Evolutionary conservation across 2,888 invertebrate species (phyloP), one percentile per base, ranked within the genome.

Genomic region (Agrilus biguttatus): DNA sequence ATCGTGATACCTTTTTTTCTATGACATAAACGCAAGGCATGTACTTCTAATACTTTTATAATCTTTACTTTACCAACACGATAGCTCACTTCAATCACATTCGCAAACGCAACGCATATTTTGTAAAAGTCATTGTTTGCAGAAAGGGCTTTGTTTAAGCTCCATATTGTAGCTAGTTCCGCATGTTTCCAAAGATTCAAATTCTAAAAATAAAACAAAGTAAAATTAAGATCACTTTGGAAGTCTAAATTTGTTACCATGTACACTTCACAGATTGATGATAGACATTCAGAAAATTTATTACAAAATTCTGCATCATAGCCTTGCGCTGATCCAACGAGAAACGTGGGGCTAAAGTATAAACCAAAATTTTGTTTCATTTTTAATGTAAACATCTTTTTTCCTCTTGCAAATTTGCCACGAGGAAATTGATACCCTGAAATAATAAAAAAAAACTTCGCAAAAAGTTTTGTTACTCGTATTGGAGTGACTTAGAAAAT

Each of bases 111-210:
- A 4, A 60, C 54, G 49, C 76, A 75, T 2, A 78, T 56, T 1
- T 70, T 58, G 1, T 67, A 58, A 46, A 78, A 75, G 52, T 76
- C 70, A 2, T 67, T 66, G 47, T 69, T 70, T 0, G 72, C 68
- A 37, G 65, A 57, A 12, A 74, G 51, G 1, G 75, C 73, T 45
- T 69, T 68, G 41, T 67, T 70, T 36, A 78, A 55, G 17, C 72
- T 66, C 73, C 76, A 74, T 43, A 73, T 65, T 0, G 77, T 76
- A 3, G 76, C 74, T 41, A 78, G 54, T 39, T 65, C 65, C 0
- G 76, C 75, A 39, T 72, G 70, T 10, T 60, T 52, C 53, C 60
- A 61, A 57, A 63, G 59, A 5, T 57, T 51, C 48, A 59, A 61
- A 1, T 49, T 47, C 61, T 61, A 40, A 34, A 51, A 51, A 44